A percentile compares a stretch with the other conserved stretches of the same genome.
Conservation (phyloP, 2,888 invertebrate species). For the Zhengitettix transpicula region DNA sequence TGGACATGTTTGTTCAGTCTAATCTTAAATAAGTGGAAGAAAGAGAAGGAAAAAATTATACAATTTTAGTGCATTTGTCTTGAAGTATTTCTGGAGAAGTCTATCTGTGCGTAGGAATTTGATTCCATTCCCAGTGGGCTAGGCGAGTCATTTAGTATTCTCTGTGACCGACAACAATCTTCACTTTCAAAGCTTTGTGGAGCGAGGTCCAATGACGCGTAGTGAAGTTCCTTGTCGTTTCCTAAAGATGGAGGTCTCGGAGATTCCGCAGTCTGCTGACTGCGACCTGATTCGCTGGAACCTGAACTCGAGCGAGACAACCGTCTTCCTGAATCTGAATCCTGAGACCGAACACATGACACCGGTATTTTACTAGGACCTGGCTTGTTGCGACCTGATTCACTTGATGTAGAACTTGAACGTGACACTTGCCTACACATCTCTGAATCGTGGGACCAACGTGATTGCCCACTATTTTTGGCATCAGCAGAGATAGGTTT, state of each 20-base stretch:
- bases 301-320: constrained; percentile 24
- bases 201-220: constrained; percentile 46
- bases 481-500: constrained; percentile 10
- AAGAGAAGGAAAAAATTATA: too few species aligned
- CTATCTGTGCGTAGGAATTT: constrained; percentile 63
- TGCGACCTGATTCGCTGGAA: constrained; percentile 14
- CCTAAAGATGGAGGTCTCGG: constrained; percentile 9
- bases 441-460: constrained; percentile 16
- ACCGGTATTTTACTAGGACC: too few species aligned
- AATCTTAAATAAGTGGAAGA: too few species aligned
- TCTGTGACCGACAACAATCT: constrained; percentile 15
- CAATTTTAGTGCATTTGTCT: too few species aligned
- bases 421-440: constrained; percentile 18
- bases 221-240: constrained; percentile 34
- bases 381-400: constrained; percentile 18
- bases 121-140: constrained; percentile 22
- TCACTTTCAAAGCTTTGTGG: constrained; percentile 21
- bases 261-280: constrained; percentile 17
- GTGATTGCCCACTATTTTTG: constrained; percentile 11
- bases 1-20: too few species aligned
- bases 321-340: constrained; percentile 11
- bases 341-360: too few species aligned
- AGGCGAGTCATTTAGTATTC: constrained; percentile 16
- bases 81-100: constrained; percentile 39
- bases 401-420: constrained; percentile 24